Percentiles rank a stretch among this genome's conserved stretches.
Evolutionary conservation across 2,797 vertebrate genomes (phyloP).

Genomic region (Etheostoma nigrum): DNA sequence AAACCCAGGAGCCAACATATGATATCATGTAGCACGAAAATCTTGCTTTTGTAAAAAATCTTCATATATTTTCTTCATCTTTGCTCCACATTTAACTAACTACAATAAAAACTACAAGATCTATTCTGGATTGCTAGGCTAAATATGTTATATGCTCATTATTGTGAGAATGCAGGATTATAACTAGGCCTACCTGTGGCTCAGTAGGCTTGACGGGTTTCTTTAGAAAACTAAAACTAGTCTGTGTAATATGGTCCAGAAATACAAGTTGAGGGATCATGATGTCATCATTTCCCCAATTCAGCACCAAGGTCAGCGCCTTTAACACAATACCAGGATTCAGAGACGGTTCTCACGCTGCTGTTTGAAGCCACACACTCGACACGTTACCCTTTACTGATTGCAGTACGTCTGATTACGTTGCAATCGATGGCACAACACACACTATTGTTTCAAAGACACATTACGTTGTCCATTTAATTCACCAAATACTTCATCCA

Average conservation of each 20-base stretch:
- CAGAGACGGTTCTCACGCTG: not conserved
- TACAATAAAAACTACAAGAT: not conserved
- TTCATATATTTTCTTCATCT: not conserved
- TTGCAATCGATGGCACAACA: not conserved
- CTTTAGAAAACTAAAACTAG: not conserved
- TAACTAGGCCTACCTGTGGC: no score
- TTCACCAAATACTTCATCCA: not conserved
- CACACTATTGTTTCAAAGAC: not conserved
- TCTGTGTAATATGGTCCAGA: not conserved
- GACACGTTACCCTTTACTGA: not conserved
- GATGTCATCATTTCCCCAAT: slow-evolving; percentile 9
- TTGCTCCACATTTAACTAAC: not conserved
- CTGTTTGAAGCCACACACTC: not conserved
- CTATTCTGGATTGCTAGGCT: not conserved
- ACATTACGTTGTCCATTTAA: not conserved
- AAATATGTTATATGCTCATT: not conserved
- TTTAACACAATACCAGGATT: not conserved
- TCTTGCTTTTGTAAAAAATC: not conserved
- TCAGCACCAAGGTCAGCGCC: slow-evolving; percentile 80
- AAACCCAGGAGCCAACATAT: not conserved
- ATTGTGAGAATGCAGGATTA: not conserved
- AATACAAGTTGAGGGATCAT: not conserved
- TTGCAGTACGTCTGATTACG: not conserved
- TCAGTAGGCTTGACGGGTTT: not conserved
- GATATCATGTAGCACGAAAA: not conserved